Conservation (phyloP, 30 jellyfish, hydroid and myxozoan species). For the Cassiopea andromeda region DNA sequence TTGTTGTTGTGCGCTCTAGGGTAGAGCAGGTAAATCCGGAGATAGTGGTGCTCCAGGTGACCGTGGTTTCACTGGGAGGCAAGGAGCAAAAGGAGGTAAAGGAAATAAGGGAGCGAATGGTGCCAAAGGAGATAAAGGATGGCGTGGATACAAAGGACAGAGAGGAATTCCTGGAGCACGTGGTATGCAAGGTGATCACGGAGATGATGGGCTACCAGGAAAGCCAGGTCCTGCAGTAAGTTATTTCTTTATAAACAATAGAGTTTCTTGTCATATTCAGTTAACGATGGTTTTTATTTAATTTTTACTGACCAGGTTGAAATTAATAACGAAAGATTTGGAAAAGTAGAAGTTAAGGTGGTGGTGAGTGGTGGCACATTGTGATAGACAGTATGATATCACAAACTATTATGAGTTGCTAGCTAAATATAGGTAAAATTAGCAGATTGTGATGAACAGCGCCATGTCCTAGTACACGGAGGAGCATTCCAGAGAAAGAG, state of each 20-base stretch:
- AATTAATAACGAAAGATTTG: no score
- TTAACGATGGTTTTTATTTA: no score
- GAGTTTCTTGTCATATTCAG: no score
- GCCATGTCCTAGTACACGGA: no score
- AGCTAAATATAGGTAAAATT: no score
- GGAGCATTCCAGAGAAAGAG: no score
- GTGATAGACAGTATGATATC: no score
- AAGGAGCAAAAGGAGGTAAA: constrained; percentile 62
- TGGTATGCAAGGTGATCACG: constrained; percentile 61
- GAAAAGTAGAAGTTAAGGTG: no score
- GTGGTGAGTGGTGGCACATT: no score
- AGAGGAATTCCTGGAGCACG: constrained; percentile 86
- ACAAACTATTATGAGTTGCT: no score
- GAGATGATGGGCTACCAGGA: constrained; percentile 70
- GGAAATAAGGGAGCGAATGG: constrained; percentile 79
- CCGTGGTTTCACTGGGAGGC: constrained; percentile 74
- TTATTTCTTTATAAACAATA: background rate
- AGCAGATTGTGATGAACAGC: no score
- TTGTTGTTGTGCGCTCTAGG: constrained; percentile 8
- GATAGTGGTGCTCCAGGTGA: constrained; percentile 61
- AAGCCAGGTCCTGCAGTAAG: constrained; percentile 58
- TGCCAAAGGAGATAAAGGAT: constrained; percentile 91
- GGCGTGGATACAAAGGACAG: constrained; percentile 89
- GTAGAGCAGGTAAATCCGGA: constrained; percentile 49
- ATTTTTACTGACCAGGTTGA: no score